These are phyloP conservation scores for Cheilosia urbana DNA, from an alignment of 2,888 invertebrate genomes.

Conservation along the genomic window DNA sequence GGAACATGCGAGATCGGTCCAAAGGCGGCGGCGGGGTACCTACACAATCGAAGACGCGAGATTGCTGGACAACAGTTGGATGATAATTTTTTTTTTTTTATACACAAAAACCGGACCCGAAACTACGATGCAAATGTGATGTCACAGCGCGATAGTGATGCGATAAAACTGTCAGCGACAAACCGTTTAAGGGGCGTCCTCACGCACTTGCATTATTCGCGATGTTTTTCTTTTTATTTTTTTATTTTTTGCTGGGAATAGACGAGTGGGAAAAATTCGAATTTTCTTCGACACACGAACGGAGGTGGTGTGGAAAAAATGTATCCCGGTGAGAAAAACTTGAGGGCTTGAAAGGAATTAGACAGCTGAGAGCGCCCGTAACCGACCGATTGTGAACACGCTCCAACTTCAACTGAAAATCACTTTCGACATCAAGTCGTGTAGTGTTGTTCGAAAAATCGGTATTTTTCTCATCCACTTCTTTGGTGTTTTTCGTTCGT, in stretches of 20 bases:
- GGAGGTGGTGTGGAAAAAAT: slow-evolving; percentile 47
- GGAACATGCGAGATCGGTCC: slow-evolving; percentile 26
- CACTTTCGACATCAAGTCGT: slow-evolving; percentile 68
- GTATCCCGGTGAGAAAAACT: slow-evolving; percentile 56
- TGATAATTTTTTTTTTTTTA: background rate
- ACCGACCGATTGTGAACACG: slow-evolving; percentile 78
- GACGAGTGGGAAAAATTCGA: background rate
- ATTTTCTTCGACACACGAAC: slow-evolving; percentile 17
- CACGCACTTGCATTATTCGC: slow-evolving; percentile 7
- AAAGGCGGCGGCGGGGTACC: slow-evolving; percentile 30
- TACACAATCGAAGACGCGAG: slow-evolving; percentile 44
- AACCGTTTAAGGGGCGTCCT: slow-evolving; percentile 27
- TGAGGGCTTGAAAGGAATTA: slow-evolving; percentile 40
- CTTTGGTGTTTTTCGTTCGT: slow-evolving; percentile 31
- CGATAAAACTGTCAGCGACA: slow-evolving; percentile 21
- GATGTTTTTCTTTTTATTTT: slow-evolving; percentile 4
- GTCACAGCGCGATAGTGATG: slow-evolving; percentile 41
- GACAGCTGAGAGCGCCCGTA: slow-evolving; percentile 75
- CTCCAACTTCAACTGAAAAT: slow-evolving; percentile 79
- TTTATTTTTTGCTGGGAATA: background rate
- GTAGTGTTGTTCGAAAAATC: slow-evolving; percentile 56
- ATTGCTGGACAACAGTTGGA: slow-evolving; percentile 20
- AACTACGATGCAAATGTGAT: slow-evolving; percentile 41
- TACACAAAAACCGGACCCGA: slow-evolving; percentile 38
- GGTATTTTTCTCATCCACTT: slow-evolving; percentile 18